phyloP scores from a whole-genome alignment of 2,113 vertebrate genomes.

The Cavia porcellus region DNA sequence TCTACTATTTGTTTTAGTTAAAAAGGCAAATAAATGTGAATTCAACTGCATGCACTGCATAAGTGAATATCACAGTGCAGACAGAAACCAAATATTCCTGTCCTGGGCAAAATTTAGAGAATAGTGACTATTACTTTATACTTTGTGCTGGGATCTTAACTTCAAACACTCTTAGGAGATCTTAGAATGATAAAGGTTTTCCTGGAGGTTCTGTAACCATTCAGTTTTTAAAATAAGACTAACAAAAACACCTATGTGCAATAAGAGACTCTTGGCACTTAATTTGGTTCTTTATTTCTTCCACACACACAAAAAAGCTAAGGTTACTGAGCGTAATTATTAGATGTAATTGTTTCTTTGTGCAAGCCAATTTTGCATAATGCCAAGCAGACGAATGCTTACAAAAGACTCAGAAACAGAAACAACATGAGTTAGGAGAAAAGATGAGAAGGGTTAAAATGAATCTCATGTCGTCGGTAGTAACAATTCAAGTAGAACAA shows the following conservation, averaged over 20 bases:
- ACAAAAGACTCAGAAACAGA: constrained; percentile 7
- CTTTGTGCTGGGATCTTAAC: neutral
- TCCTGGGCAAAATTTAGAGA: neutral
- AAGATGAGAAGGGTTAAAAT: neutral
- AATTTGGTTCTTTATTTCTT: constrained; percentile 64
- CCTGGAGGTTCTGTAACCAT: neutral
- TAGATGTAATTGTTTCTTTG: constrained; percentile 2
- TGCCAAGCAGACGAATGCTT: constrained; percentile 2
- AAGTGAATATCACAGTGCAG: neutral
- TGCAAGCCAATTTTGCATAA: constrained; percentile 4
- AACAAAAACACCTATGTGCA: constrained; percentile 10
- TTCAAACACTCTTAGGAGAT: neutral
- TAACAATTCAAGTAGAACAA: neutral
- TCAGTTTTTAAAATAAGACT: neutral
- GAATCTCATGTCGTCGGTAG: neutral
- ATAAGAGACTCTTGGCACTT: constrained; percentile 12
- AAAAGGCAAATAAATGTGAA: neutral
- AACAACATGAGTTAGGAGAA: constrained; percentile 44
- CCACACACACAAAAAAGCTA: constrained; percentile 37
- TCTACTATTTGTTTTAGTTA: neutral
- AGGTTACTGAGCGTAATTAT: neutral
- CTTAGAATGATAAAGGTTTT: neutral
- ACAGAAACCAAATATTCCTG: neutral
- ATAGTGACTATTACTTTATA: neutral
- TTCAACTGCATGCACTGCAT: neutral